Conservation (phyloP, 1,140 invertebrate genomes). For the Heterodera schachtii region DNA sequence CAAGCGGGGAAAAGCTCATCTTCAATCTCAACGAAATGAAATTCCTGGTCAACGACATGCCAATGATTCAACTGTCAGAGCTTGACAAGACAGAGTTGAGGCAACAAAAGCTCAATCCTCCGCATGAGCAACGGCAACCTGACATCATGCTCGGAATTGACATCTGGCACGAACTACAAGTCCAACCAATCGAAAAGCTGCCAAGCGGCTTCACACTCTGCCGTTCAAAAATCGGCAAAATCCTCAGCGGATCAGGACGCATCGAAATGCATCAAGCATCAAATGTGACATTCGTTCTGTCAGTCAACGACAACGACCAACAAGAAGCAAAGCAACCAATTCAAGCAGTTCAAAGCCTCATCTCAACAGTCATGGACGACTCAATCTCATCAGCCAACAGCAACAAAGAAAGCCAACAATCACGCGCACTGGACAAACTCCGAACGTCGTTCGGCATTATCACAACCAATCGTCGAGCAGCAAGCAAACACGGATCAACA, state of each 20-base stretch:
- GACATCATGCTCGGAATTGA: conserved; percentile 4
- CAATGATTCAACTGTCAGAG: not conserved
- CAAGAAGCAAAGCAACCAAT: no score
- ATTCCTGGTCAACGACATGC: no score
- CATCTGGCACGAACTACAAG: conserved; percentile 3
- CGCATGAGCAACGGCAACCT: not conserved
- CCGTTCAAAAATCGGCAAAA: not conserved
- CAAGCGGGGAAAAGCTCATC: not conserved
- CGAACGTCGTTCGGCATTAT: no score
- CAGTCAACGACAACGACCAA: not conserved
- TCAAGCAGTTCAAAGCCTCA: no score
- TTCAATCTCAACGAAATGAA: no score
- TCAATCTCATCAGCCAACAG: no score
- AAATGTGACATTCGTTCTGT: not conserved
- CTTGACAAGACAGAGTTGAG: not conserved
- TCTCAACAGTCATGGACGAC: not conserved
- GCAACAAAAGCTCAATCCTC: not conserved
- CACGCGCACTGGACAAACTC: no score
- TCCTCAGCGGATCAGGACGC: conserved; percentile 1
- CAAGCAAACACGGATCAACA: not conserved
- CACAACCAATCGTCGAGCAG: no score
- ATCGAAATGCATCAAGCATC: not conserved
- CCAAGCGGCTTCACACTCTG: not conserved
- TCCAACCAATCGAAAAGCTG: not conserved
- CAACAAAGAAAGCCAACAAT: no score